Base-by-base conservation (phyloP, 2,113 vertebrate genomes). In the Leptodactylus fuscus region DNA sequence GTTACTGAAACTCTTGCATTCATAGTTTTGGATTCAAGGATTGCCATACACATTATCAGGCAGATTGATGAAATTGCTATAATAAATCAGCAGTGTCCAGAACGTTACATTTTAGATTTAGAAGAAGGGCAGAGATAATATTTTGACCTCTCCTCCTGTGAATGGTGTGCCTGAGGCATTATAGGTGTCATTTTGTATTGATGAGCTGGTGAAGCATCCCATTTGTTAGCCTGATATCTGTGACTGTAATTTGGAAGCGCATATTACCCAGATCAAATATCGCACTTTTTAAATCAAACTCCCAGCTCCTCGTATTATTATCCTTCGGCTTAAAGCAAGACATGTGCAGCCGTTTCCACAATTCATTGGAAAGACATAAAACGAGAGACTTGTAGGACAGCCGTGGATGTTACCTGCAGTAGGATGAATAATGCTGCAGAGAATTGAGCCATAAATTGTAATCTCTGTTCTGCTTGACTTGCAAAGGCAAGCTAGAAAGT, bases 111-210 rank as follows among this genome's bases (percentile, higher is more conserved):
- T 85, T 80, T 58, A 71, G 32, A 80, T 85, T 70, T 85, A 58
- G 55, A 85, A 80, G 27, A 16, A 32, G 49, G 69, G 38, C 65
- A 53, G 48, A 80, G 83, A 80, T 85, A 80, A 80, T 80, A 71
- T 85, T 79, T 70, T 80, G 83, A 85, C 83, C 83, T 80, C 75
- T 80, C 27, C 71, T 80, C 62, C 36, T 48, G 7, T 38, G 44
- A 85, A 78, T 69, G 34, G 13, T 11, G 58, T 77, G 75, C 62
- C 38, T 78, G 60, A 78, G 69, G 70, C 49, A 80, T 71, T 85
- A 85, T 58, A 24, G 55, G 34, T 85, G 83, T 80, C 76, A 85
- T 44, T 80, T 85, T 80, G 76, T 85, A 73, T 73, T 85, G 83
- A 85, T 85, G 76, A 44, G 73, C 13, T 53, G 62, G 41, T 69